Percentiles rank a stretch among this genome's conserved stretches.
phyloP scores from a whole-genome alignment of 2,113 vertebrate species.

The Axis porcinus region DNA sequence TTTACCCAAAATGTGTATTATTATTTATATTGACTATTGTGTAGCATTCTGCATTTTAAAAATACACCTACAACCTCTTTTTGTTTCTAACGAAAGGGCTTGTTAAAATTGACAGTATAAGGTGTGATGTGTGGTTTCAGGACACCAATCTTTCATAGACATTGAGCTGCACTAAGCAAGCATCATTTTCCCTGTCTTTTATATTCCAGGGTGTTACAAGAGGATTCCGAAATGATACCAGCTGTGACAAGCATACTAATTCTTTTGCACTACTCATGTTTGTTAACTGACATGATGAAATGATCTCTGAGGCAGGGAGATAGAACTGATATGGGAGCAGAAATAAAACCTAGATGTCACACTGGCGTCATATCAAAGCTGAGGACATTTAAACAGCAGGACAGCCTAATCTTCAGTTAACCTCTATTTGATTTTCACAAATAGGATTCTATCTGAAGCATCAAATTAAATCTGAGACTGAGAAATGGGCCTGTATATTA shows the following conservation, averaged over 20 bases:
- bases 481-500: conserved; percentile 65
- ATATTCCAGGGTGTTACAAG: conserved; percentile 50
- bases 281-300: conserved; percentile 28
- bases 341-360: conserved; percentile 66
- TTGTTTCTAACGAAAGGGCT: conserved; percentile 45
- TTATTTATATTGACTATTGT: conserved; percentile 33
- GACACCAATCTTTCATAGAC: conserved; percentile 50
- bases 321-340: neutral
- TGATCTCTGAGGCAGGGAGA: conserved; percentile 46
- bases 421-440: conserved; percentile 73
- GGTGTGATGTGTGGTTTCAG: neutral
- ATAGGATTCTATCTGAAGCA: conserved; percentile 70
- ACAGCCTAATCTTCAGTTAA: conserved; percentile 71
- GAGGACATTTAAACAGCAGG: conserved; percentile 56
- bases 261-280: neutral
- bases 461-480: conserved; percentile 73
- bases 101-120: conserved; percentile 58
- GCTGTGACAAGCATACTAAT: conserved; percentile 58
- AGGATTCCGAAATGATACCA: conserved; percentile 55
- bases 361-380: conserved; percentile 61
- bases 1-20: neutral
- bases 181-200: conserved; percentile 50
- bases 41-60: conserved; percentile 39
- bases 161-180: conserved; percentile 42
- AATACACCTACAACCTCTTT: conserved; percentile 54